phyloP scores from a whole-genome alignment of 2,113 vertebrate genomes.

The Trematomus loennbergii region DNA sequence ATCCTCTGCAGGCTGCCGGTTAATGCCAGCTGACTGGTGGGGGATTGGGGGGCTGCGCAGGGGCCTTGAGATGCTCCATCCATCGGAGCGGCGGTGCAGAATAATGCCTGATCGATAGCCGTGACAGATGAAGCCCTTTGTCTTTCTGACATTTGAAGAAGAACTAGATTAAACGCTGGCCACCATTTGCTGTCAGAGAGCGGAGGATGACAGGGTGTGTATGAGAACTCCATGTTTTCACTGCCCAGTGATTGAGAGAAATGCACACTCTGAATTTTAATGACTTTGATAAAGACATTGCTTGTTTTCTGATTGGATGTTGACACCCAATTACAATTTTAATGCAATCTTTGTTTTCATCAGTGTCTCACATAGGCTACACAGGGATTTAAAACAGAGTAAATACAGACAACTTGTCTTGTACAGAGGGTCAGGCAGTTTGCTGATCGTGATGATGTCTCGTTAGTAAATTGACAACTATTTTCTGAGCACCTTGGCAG shows the following conservation, averaged over 20 bases:
- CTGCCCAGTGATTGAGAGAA: constrained; percentile 24
- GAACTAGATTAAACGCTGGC: constrained; percentile 74
- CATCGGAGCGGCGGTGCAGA: constrained; percentile 26
- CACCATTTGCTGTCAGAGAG: constrained; percentile 61
- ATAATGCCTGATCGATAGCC: constrained; percentile 72
- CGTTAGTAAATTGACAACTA: constrained; percentile 27
- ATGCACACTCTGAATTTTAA: constrained; percentile 45
- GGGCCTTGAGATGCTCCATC: constrained; percentile 59
- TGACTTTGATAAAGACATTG: constrained; percentile 18
- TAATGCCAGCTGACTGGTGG: constrained; percentile 63
- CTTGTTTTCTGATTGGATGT: constrained; percentile 33
- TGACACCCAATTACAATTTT: constrained; percentile 35
- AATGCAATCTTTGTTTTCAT: constrained; percentile 20
- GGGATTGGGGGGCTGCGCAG: constrained; percentile 24
- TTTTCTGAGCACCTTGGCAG: constrained; percentile 32
- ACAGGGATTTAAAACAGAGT: constrained; percentile 1
- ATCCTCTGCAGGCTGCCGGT: constrained; percentile 42
- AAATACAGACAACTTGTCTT: not conserved
- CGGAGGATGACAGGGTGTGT: constrained; percentile 38
- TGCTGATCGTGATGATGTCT: not conserved
- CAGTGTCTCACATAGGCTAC: not conserved
- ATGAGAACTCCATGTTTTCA: constrained; percentile 43
- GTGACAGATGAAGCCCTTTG: constrained; percentile 78
- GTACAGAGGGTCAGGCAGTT: not conserved
- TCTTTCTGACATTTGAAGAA: constrained; percentile 80